These are phyloP conservation scores for Microplitis demolitor DNA, from an alignment of 1,140 invertebrate genomes.

Conservation along the genomic window DNA sequence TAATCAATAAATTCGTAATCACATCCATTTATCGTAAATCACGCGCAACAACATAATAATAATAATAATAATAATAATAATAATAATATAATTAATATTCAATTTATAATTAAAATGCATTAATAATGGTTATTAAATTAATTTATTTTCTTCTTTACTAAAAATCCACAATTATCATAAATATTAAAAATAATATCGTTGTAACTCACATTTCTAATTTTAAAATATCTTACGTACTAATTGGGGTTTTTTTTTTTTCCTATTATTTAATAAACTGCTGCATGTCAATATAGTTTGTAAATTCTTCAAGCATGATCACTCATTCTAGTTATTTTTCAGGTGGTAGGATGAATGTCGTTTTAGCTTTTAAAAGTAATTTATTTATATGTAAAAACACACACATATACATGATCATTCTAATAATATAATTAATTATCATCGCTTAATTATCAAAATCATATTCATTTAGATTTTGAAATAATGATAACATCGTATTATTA, in stretches of 20 bases:
- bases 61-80: too few relatives aligned
- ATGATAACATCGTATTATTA: not conserved
- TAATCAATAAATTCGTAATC: constrained; percentile 9
- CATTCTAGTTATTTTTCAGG: not conserved
- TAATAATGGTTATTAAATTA: too few relatives aligned
- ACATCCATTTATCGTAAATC: constrained; percentile 1
- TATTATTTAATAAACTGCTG: too few relatives aligned
- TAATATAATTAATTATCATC: constrained; percentile 5
- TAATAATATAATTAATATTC: too few relatives aligned
- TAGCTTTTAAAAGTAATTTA: not conserved
- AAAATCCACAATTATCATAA: too few relatives aligned
- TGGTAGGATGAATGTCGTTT: constrained; percentile 1
- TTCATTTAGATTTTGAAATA: not conserved
- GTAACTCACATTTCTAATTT: too few relatives aligned
- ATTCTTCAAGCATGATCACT: not conserved
- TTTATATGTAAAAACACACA: not conserved
- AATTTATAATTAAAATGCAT: too few relatives aligned
- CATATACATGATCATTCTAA: not conserved
- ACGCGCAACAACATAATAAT: not conserved
- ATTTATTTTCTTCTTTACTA: too few relatives aligned
- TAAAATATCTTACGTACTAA: too few relatives aligned
- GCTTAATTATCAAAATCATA: constrained; percentile 3
- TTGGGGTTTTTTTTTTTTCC: too few relatives aligned
- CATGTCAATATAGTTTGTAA: too few relatives aligned
- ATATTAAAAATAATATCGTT: too few relatives aligned